These are phyloP conservation scores for Melospiza georgiana DNA, from an alignment of 2,113 vertebrate species.

Conservation along the genomic window DNA sequence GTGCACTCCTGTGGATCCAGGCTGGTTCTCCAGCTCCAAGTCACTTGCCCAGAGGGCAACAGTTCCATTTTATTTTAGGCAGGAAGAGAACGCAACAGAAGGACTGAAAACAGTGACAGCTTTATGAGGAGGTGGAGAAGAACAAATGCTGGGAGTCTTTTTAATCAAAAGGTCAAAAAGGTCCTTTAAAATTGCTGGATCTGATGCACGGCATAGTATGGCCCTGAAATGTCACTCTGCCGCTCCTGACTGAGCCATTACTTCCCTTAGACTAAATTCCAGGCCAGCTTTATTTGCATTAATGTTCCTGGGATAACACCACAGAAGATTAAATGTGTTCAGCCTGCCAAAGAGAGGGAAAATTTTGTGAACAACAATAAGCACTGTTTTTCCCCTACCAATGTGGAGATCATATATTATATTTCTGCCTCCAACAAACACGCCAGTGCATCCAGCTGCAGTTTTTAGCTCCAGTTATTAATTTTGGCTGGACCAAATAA, in stretches of 20 bases:
- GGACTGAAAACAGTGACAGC: slow-evolving; percentile 15
- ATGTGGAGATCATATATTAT: not conserved
- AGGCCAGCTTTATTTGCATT: not conserved
- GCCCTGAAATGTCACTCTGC: not conserved
- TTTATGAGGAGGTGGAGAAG: slow-evolving; percentile 47
- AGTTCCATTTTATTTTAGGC: slow-evolving; percentile 18
- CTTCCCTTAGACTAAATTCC: not conserved
- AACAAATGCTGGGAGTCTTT: slow-evolving; percentile 9
- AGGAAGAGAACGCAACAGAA: not conserved
- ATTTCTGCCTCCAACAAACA: not conserved
- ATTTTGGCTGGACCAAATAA: not conserved
- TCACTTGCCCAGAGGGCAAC: not conserved
- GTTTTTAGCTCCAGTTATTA: not conserved
- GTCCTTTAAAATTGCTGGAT: not conserved
- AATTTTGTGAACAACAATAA: not conserved
- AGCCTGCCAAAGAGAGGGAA: not conserved
- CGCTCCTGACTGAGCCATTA: not conserved
- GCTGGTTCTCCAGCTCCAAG: not conserved
- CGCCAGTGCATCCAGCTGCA: not conserved
- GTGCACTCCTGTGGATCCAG: not conserved
- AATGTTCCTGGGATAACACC: not conserved
- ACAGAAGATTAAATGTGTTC: not conserved
- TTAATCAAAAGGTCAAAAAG: slow-evolving; percentile 43
- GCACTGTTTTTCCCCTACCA: not conserved
- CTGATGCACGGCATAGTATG: not conserved